Percentiles rank a stretch among this genome's conserved stretches.
phyloP scores from a whole-genome alignment of 2,113 vertebrate genomes.

The Sphaerodactylus townsendi region DNA sequence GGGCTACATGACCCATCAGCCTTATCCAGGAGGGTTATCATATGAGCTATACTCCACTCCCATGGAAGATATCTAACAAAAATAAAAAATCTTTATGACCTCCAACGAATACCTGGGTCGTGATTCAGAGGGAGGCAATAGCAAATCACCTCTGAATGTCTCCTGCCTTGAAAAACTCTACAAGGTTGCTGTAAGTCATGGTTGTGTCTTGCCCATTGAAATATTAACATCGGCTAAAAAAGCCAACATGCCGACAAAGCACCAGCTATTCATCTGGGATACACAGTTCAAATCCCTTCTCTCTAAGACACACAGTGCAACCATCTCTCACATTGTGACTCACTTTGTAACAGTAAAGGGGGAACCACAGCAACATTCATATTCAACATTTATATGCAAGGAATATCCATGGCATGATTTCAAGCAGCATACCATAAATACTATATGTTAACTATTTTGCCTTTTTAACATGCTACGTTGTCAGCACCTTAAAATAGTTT shows the following conservation, averaged over 20 bases:
- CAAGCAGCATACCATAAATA: background rate
- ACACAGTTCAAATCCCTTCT: background rate
- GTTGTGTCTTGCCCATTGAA: background rate
- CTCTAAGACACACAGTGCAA: background rate
- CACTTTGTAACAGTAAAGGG: background rate
- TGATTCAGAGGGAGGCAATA: no score
- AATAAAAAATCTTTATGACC: background rate
- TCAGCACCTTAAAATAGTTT: background rate
- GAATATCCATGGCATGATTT: background rate
- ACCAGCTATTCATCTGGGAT: background rate
- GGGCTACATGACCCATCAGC: no score
- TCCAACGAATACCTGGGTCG: no score
- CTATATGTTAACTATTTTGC: background rate
- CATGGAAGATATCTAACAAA: background rate
- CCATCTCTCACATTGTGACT: background rate
- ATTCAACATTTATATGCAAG: background rate
- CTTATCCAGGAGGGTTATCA: no score
- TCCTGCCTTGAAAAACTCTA: no score
- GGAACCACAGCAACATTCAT: background rate
- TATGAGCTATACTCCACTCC: background rate
- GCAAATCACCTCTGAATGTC: no score
- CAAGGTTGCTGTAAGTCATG: background rate
- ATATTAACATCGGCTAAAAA: background rate
- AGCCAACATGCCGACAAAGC: no score
- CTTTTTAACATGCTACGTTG: background rate